Percentiles rank a stretch among this genome's conserved stretches.
phyloP scores from a whole-genome alignment of 1,140 invertebrate genomes.

The Heliconius nattereri region DNA sequence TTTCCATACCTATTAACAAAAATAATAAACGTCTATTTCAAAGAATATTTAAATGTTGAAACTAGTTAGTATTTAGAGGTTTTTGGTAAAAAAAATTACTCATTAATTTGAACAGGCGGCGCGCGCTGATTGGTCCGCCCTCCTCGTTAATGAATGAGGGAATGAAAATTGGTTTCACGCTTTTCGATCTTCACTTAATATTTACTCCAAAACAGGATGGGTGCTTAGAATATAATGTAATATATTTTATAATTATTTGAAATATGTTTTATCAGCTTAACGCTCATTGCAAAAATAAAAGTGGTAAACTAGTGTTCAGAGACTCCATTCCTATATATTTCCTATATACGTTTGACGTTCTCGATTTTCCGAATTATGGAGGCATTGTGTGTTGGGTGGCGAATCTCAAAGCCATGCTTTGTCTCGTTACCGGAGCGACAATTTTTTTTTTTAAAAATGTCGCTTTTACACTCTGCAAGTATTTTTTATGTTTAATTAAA shows the following conservation, averaged over 20 bases:
- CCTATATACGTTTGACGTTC: no score
- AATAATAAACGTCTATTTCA: background rate
- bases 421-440: no score
- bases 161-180: constrained; percentile 29
- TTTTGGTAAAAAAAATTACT: constrained; percentile 33
- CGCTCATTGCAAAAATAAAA: no score
- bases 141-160: constrained; percentile 28
- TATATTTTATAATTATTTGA: background rate
- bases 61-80: constrained; percentile 18
- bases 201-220: constrained; percentile 7
- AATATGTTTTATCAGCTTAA: background rate
- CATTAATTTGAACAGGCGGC: constrained; percentile 42
- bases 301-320: no score
- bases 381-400: no score
- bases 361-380: no score
- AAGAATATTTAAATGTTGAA: background rate
- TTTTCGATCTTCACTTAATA: constrained; percentile 22
- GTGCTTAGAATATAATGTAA: background rate
- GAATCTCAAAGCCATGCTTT: no score
- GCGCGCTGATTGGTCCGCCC: constrained; percentile 27
- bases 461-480: no score
- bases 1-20: background rate
- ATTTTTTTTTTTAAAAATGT: no score
- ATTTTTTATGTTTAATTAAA: no score
- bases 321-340: no score